These are phyloP conservation scores for Drosophila peninsularis DNA, from an alignment of 2,888 invertebrate species.

Conservation along the genomic window DNA sequence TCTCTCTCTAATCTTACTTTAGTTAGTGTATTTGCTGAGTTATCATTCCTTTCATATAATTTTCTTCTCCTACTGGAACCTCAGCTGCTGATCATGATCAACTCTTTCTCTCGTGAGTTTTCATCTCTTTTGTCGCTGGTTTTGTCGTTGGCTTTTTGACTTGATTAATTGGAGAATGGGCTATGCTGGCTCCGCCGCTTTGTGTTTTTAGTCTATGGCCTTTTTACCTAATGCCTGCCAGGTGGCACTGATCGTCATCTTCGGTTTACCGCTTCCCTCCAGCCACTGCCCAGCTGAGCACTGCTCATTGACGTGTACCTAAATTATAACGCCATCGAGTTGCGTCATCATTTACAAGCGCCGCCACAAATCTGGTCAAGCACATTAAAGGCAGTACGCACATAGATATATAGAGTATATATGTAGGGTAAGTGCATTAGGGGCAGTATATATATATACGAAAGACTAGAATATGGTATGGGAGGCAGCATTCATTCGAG, in stretches of 20 bases:
- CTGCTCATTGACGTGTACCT: slow-evolving; percentile 58
- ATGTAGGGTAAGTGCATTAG: slow-evolving; percentile 4
- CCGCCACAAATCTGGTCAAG: slow-evolving; percentile 46
- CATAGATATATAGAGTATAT: background rate
- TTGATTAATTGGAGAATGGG: slow-evolving; percentile 66
- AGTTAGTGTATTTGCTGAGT: slow-evolving; percentile 24
- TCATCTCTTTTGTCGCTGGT: slow-evolving; percentile 59
- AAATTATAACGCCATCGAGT: slow-evolving; percentile 74
- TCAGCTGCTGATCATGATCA: slow-evolving; percentile 26
- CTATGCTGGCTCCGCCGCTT: slow-evolving; percentile 20
- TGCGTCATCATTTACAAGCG: slow-evolving; percentile 64
- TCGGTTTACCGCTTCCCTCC: slow-evolving; percentile 3
- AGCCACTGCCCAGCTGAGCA: slow-evolving; percentile 8
- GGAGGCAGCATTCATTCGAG: background rate
- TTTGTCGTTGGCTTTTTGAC: slow-evolving; percentile 55
- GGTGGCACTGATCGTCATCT: slow-evolving; percentile 54
- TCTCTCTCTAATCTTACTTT: background rate
- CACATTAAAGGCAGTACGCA: slow-evolving; percentile 31
- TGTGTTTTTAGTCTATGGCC: slow-evolving; percentile 22
- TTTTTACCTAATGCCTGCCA: slow-evolving; percentile 59
- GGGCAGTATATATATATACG: background rate
- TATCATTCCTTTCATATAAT: slow-evolving; percentile 37
- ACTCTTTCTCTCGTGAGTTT: slow-evolving; percentile 40
- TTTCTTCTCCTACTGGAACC: slow-evolving; percentile 40
- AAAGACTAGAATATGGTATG: background rate